Percentiles rank a stretch among this genome's conserved stretches.
phyloP scores from a whole-genome alignment of 2,888 invertebrate genomes.

The Lumbricus terrestris region DNA sequence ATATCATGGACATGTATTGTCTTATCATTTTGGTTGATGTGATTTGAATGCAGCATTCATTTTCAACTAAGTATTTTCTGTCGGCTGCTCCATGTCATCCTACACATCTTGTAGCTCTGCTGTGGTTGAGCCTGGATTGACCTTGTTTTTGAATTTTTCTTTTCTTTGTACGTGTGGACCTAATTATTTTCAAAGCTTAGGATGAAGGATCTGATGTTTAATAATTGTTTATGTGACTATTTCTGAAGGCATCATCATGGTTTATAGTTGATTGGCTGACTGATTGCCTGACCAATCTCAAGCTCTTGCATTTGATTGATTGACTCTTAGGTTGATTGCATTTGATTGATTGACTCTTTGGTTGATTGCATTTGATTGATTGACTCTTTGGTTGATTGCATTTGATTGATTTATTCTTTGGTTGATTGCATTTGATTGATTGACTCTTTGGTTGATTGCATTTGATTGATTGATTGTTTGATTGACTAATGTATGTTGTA shows the following conservation, averaged over 20 bases:
- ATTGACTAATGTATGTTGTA: conserved; percentile 40
- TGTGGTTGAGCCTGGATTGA: neutral
- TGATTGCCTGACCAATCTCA: too few species aligned
- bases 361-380: neutral
- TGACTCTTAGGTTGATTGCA: too few species aligned
- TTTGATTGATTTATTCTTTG: neutral
- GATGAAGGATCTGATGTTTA: neutral
- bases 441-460: too few species aligned
- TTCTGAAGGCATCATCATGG: neutral
- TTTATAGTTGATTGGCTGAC: neutral
- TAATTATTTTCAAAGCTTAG: neutral
- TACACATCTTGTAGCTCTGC: neutral
- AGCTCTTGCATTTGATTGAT: neutral
- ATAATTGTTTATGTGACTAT: too few species aligned
- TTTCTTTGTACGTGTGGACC: too few species aligned
- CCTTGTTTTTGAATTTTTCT: neutral
- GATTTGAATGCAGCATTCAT: neutral
- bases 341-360: neutral
- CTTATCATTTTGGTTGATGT: neutral
- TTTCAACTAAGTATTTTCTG: neutral
- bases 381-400: too few species aligned
- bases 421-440: neutral
- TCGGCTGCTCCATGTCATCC: neutral
- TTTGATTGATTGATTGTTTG: neutral
- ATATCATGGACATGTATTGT: neutral